Base-by-base conservation (phyloP, 2,888 invertebrate species). In the Noctua pronuba region DNA sequence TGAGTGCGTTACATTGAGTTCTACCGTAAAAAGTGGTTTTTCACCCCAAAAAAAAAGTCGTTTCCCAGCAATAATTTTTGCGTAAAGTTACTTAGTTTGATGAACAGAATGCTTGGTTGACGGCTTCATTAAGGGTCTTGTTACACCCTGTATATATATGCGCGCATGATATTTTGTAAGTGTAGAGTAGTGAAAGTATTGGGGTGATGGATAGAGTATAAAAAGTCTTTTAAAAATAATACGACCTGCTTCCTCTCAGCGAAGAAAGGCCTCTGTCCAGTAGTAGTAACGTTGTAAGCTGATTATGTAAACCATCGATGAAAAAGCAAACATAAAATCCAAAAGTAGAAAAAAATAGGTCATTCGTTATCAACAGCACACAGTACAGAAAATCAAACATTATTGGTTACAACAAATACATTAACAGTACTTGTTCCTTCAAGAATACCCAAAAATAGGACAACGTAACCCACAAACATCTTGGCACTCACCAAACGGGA, bases 401-500 rank as follows among this genome's bases (percentile, higher is more conserved):
- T 35, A 28, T 31, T 46, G 5, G 5, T 38, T 13, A 11, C 58
- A 24, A 13, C 11, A 31, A 31, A 31, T 3, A 58, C 6, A 18
- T n/a, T 65, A 65, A 7, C 0, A 13, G 8, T 49, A 38, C 21
- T 18, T 18, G 10, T 60, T 8, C 8, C n/a, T 64, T 49, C 24
- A 68, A 49, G 62, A 52, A 21, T 7, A 41, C 28, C 55, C n/a
- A 69, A 35, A 75, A 58, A 58, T 35, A 62, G 16, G 13, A 52
- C 58, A 73, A 60, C 49, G 28, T 41, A 38, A n/a, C 58, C 58
- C 49, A 35, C 68, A 78, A 69, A 73, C 77, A 80, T 81, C 68
- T 75, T 52, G 70, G 60, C 69, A 77, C 79, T 75, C 55, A 66
- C 52, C 13, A 64, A 77, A 72, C 68, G 67, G 73, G 74, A 83